phyloP scores from a whole-genome alignment of 2,797 vertebrate species.

The Carduelis carduelis region DNA sequence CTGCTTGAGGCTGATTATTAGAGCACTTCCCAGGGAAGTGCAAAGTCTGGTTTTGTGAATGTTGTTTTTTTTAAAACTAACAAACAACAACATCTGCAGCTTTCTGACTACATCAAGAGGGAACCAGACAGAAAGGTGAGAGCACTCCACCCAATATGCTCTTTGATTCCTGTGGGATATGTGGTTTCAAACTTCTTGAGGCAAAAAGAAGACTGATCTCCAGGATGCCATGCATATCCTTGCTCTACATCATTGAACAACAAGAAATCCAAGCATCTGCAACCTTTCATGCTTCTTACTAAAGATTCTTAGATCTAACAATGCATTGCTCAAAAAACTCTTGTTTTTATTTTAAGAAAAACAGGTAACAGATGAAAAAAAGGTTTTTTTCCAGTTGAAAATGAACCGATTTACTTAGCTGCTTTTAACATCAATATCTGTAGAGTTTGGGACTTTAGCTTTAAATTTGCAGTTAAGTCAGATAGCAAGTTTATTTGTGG shows the following conservation, averaged over 20 bases:
- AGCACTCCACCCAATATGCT: accelerated
- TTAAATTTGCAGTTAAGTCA: neutral
- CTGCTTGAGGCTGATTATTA: neutral
- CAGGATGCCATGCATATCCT: neutral
- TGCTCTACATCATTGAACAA: accelerated
- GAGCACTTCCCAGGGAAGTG: neutral
- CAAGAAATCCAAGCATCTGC: neutral
- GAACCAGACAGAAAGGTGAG: neutral
- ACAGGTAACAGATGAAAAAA: neutral
- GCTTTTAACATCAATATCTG: neutral
- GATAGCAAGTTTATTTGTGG: neutral
- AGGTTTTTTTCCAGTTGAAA: neutral
- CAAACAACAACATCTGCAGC: neutral
- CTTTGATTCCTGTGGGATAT: neutral
- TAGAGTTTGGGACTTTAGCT: neutral
- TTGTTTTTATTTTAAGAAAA: neutral
- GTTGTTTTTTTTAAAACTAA: neutral
- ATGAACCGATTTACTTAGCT: neutral
- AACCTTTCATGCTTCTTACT: neutral
- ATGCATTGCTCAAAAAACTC: accelerated
- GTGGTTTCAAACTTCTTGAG: neutral
- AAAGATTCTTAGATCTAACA: neutral
- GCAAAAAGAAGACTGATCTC: neutral
- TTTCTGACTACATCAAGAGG: neutral
- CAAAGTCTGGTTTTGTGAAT: neutral